Evolutionary conservation across 2,797 vertebrate species (phyloP), one percentile per base, ranked within the genome.

Genomic region (Platalea minor): DNA sequence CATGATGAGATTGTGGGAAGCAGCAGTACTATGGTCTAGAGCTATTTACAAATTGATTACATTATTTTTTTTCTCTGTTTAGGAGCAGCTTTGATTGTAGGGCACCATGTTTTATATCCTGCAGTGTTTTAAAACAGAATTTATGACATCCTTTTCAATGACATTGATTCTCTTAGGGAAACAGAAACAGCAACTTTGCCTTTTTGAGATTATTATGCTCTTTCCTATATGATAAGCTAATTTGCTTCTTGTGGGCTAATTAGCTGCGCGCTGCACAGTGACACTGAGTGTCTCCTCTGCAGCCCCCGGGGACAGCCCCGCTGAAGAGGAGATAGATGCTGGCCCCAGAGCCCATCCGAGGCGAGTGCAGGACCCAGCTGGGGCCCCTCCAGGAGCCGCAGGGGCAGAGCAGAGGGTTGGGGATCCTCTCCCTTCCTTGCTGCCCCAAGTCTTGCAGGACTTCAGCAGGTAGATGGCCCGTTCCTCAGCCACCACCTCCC

Each of bases 171-270:
- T 94, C 29, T 77, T 10, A 25, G 78, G 86, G 39, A 80, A 95
- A 89, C 41, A 77, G 83, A 86, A 89, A 79, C 39, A 59, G 61
- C 50, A 84, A 74, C 19, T 88, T 81, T 10, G 67, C 7, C 4
- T 51, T 81, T 93, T 91, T 92, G 68, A 83, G 46, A 53, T 64
- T 20, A 85, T 43, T 28, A 35, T 61, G 53, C 48, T 69, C 57
- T 63, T 89, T 41, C 69, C 76, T 84, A 12, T 43, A 21, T 10
- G 67, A 81, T 53, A 67, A 69, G n/a, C 43, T 83, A 63, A 94
- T 88, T 88, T 88, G 46, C 39, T 91, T 89, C 90, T 69, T n/a
- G 33, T 29, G 68, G 61, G 64, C 72, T 91, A 81, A 95, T 92
- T 87, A 92, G 35, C 65, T 45, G 19, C n/a, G 68, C 56, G 57